These are phyloP conservation scores for Pherbina coryleti DNA, from an alignment of 2,888 invertebrate species.

Conservation along the genomic window DNA sequence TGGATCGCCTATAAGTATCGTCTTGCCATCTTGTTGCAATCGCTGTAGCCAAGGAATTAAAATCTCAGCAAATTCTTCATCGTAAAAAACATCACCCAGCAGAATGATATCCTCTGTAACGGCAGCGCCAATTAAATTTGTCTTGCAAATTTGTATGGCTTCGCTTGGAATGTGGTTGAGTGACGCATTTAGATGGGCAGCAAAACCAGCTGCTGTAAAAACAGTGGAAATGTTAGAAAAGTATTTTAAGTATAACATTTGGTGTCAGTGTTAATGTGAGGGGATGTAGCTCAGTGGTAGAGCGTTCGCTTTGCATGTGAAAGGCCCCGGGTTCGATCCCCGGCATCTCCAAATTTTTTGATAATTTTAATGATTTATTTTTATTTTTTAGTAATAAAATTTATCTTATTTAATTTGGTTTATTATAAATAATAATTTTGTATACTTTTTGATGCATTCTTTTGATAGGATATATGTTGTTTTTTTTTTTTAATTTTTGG, in stretches of 20 bases:
- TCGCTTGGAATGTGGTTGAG: slow-evolving; percentile 68
- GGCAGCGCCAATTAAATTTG: slow-evolving; percentile 70
- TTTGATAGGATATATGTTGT: slow-evolving; percentile 56
- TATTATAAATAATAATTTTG: no score
- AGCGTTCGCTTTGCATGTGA: slow-evolving; percentile 99
- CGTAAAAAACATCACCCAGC: slow-evolving; percentile 81
- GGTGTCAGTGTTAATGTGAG: neutral
- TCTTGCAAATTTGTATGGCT: slow-evolving; percentile 60
- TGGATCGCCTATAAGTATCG: slow-evolving; percentile 74
- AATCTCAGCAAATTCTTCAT: slow-evolving; percentile 72
- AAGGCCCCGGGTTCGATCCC: slow-evolving; percentile 99
- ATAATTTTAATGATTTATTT: neutral
- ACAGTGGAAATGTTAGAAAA: neutral
- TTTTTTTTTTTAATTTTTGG: slow-evolving; percentile 40
- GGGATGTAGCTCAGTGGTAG: slow-evolving; percentile 90
- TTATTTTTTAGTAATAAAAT: slow-evolving; percentile 88
- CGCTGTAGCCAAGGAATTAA: slow-evolving; percentile 72
- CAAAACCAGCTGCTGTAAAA: slow-evolving; percentile 71
- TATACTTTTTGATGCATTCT: no score
- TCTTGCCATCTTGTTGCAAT: slow-evolving; percentile 59
- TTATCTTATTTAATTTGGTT: no score
- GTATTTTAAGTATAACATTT: neutral
- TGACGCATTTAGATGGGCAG: slow-evolving; percentile 71
- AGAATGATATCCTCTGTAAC: slow-evolving; percentile 72
- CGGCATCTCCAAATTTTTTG: slow-evolving; percentile 84